These are phyloP conservation scores for Coleophora flavipennella DNA, from an alignment of 2,888 invertebrate species.

Conservation along the genomic window DNA sequence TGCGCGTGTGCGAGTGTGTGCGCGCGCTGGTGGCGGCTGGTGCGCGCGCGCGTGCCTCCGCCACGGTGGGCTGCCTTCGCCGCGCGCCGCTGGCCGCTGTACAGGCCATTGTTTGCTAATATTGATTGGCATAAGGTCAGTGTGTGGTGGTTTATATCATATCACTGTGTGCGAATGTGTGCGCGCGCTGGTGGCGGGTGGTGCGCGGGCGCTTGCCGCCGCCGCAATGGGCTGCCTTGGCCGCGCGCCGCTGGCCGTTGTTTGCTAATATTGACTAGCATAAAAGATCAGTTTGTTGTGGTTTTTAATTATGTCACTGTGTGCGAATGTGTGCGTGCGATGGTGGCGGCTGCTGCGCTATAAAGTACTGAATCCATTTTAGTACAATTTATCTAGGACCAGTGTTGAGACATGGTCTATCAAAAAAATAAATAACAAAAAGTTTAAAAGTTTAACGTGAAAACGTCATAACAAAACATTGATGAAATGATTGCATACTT, in stretches of 20 bases:
- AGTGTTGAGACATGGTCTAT: too few species aligned
- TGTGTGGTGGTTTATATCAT: slow-evolving; percentile 33
- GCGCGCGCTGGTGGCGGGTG: slow-evolving; percentile 87
- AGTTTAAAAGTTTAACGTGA: too few species aligned
- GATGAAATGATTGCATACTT: too few species aligned
- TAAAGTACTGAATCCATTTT: too few species aligned
- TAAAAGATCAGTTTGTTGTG: too few species aligned
- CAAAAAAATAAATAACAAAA: too few species aligned
- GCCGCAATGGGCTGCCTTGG: slow-evolving; percentile 85
- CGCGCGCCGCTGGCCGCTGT: slow-evolving; percentile 88
- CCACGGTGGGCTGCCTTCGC: slow-evolving; percentile 87
- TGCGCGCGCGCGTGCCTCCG: slow-evolving; percentile 83
- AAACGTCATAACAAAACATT: too few species aligned
- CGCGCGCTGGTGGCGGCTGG: slow-evolving; percentile 85
- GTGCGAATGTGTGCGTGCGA: too few species aligned
- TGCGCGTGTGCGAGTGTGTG: slow-evolving; percentile 92
- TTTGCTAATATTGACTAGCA: too few species aligned
- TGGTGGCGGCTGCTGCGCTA: too few species aligned
- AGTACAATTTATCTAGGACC: too few species aligned
- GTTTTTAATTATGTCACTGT: too few species aligned
- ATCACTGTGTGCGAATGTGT: slow-evolving; percentile 91
- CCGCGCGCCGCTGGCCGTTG: slow-evolving; percentile 87
- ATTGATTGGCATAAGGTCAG: slow-evolving; percentile 84
- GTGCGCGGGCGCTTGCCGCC: slow-evolving; percentile 84
- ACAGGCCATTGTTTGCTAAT: slow-evolving; percentile 77